Base-by-base conservation (phyloP, 2,797 vertebrate genomes). In the Parauchenoglanis punctatus region DNA sequence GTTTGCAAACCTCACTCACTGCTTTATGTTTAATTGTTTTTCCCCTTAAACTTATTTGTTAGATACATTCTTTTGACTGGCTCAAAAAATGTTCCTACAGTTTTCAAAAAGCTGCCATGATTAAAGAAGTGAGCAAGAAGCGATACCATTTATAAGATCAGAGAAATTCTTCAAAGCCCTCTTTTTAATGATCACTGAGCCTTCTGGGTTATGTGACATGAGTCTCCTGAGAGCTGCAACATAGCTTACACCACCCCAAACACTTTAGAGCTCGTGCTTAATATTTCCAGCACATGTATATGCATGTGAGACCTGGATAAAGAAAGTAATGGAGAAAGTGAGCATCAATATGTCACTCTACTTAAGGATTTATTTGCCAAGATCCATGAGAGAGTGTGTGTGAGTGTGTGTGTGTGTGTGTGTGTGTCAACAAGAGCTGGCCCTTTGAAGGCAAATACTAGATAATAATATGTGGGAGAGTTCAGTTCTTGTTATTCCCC, bases 111-210 rank as follows among this genome's bases (percentile, higher is more conserved):
- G 86, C 77, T 81, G 67, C 59, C 28, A 75, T 90, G 86, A 88
- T 88, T 86, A 88, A 83, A 86, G 73, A 88, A 78, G 75, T 31
- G 75, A 88, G 90, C 83, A 89, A 85, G 31, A 35, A 84, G 81
- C 65, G 83, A 77, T 85, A 89, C 77, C 44, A 17, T 83, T 87
- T 86, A 86, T 31, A 68, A 89, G 86, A 89, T 88, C 85, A 86
- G 88, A 86, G 56, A 88, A 85, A 89, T 88, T 87, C 88, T 90
- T 88, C 88, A 90, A 87, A 92, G 87, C 46, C 28, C n/a, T 52
- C 31, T 23, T 77, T 86, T 87, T 87, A 89, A 89, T 87, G 83
- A 91, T 88, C 54, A 1, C 87, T 70, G 72, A 86, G 85, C 81
- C 83, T 87, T 81, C 46, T 81, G 54, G 31, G 68, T 52, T 17